Conservation (phyloP, 2,888 invertebrate species). For the Geophilus truncorum region DNA sequence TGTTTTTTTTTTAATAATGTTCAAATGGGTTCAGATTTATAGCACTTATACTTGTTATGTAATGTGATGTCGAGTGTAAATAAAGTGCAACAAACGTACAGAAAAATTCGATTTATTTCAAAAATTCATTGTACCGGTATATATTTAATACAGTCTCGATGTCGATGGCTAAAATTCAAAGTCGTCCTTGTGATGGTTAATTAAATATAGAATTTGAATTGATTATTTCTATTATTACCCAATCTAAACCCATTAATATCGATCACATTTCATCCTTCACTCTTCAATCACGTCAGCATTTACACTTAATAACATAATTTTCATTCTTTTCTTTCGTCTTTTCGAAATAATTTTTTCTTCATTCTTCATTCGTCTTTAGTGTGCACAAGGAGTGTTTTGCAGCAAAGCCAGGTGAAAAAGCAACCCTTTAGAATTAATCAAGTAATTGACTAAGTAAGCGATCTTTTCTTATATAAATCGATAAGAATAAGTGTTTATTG, state of each 20-base stretch:
- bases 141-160: not conserved
- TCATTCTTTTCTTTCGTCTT: not conserved
- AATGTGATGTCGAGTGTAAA: too few relatives aligned
- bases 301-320: not conserved
- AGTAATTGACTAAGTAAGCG: not conserved
- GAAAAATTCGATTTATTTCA: too few relatives aligned
- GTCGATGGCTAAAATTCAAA: not conserved
- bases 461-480: not conserved
- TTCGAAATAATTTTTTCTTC: not conserved
- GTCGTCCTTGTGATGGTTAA: not conserved
- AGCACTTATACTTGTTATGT: too few relatives aligned
- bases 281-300: not conserved
- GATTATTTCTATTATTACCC: not conserved
- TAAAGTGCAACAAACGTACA: too few relatives aligned
- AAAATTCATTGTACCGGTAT: too few relatives aligned
- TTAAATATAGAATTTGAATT: not conserved
- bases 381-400: not conserved
- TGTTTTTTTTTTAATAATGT: too few relatives aligned
- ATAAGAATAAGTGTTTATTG: not conserved
- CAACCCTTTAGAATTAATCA: not conserved
- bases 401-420: not conserved
- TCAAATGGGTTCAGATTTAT: too few relatives aligned
- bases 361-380: not conserved
- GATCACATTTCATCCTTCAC: not conserved
- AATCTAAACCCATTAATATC: not conserved